A percentile compares a stretch with the other conserved stretches of the same genome.
Evolutionary conservation across 2,797 vertebrate genomes (phyloP).

Genomic region (Champsocephalus esox): DNA sequence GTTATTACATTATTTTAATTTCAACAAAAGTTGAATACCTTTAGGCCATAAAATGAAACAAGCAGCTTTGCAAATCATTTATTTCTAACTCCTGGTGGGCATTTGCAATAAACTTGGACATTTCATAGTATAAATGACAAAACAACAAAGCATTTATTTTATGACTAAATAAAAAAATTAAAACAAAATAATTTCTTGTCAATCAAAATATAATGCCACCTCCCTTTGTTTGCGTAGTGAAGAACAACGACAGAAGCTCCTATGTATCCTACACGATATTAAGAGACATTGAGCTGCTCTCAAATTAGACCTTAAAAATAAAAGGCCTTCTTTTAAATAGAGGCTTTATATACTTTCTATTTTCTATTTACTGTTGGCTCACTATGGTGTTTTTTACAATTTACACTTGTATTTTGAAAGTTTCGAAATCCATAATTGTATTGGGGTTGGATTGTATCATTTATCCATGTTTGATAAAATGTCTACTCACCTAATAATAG

Average conservation of each 20-base stretch:
- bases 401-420: slow-evolving; percentile 2
- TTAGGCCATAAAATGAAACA: neutral
- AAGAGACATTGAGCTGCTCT: slow-evolving; percentile 4
- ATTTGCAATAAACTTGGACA: neutral
- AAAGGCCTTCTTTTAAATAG: neutral
- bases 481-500: neutral
- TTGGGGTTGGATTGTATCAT: neutral
- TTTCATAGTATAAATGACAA: neutral
- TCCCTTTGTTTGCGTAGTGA: neutral
- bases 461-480: neutral
- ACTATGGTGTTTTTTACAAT: neutral
- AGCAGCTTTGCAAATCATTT: neutral
- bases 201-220: neutral
- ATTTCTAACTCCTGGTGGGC: neutral
- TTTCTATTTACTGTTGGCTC: neutral
- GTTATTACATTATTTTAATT: neutral
- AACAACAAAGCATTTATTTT: neutral
- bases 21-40: neutral
- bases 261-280: neutral
- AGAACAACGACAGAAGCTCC: neutral
- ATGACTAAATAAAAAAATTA: neutral
- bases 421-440: neutral
- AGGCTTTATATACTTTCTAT: neutral
- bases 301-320: neutral
- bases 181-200: neutral